These are phyloP conservation scores for Cettia cetti DNA, from an alignment of 2,113 vertebrate species.

Conservation along the genomic window DNA sequence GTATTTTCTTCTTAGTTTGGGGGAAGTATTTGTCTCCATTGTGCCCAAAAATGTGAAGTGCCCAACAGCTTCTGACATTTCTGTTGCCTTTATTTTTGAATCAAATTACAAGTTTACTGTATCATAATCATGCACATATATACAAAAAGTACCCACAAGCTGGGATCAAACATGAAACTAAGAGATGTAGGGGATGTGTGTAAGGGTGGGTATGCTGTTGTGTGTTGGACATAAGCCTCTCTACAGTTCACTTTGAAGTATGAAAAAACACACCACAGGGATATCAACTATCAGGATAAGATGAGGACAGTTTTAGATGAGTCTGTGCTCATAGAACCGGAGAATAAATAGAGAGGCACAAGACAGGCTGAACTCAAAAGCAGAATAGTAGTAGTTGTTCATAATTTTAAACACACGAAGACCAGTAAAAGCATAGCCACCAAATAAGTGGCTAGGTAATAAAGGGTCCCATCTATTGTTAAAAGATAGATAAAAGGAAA, in stretches of 20 bases:
- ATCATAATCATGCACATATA: not conserved
- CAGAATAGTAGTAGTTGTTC: not conserved
- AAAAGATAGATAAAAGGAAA: not conserved
- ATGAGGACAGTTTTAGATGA: not conserved
- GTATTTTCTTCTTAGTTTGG: not conserved
- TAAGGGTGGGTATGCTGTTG: not conserved
- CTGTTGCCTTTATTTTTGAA: not conserved
- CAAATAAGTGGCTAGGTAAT: not conserved
- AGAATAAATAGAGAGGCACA: not conserved
- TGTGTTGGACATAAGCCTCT: not conserved
- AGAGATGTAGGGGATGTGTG: not conserved
- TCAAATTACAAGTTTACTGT: not conserved
- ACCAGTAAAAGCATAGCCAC: not conserved
- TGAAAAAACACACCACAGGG: not conserved
- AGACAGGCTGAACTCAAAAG: not conserved
- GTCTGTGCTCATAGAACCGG: not conserved
- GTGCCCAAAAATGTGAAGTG: not conserved
- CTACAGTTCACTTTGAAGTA: not conserved
- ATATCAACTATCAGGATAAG: not conserved
- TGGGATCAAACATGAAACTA: not conserved
- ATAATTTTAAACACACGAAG: not conserved
- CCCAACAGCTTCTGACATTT: not conserved
- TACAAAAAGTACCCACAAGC: not conserved
- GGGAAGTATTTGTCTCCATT: not conserved
- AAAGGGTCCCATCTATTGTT: not conserved